These are phyloP conservation scores for Arothron firmamentum DNA, from an alignment of 2,113 vertebrate species.

Conservation along the genomic window DNA sequence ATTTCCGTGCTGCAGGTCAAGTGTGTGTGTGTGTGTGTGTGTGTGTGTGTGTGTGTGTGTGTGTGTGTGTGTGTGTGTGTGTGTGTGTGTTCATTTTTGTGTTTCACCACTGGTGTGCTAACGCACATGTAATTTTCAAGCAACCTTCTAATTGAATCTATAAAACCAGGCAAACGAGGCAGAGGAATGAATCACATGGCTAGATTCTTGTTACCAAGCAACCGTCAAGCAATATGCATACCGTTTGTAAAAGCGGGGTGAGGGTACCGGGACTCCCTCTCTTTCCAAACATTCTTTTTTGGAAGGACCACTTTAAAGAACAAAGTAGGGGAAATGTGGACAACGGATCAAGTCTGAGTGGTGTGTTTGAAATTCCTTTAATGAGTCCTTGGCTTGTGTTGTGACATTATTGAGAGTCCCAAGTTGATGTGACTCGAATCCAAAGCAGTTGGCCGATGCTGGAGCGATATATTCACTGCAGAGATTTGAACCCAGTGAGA, in stretches of 20 bases:
- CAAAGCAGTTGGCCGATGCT: slow-evolving; percentile 53
- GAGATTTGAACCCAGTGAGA: slow-evolving; percentile 41
- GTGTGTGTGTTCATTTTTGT: slow-evolving; percentile 19
- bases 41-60: slow-evolving; percentile 23
- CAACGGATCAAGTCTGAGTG: slow-evolving; percentile 48
- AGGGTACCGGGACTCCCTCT: slow-evolving; percentile 25
- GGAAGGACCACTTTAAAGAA: slow-evolving; percentile 34
- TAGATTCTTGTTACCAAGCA: slow-evolving; percentile 71
- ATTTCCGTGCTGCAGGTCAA: slow-evolving; percentile 3
- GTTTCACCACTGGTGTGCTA: slow-evolving; percentile 25
- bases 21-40: slow-evolving; percentile 1
- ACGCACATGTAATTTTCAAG: slow-evolving; percentile 38
- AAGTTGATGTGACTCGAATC: slow-evolving; percentile 65
- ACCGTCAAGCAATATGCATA: slow-evolving; percentile 59
- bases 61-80: slow-evolving; percentile 35
- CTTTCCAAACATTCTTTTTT: slow-evolving; percentile 35
- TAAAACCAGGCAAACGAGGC: slow-evolving; percentile 14
- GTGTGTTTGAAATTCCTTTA: slow-evolving; percentile 59
- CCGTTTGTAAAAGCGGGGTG: slow-evolving; percentile 41
- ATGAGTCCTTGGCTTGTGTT: slow-evolving; percentile 66
- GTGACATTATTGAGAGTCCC: slow-evolving; percentile 61
- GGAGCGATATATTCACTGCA: slow-evolving; percentile 53
- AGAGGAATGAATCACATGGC: slow-evolving; percentile 34
- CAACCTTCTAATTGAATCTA: slow-evolving; percentile 55
- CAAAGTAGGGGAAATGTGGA: slow-evolving; percentile 51